Conservation (phyloP, 1,140 invertebrate species). For the Drosophila asahinai region DNA sequence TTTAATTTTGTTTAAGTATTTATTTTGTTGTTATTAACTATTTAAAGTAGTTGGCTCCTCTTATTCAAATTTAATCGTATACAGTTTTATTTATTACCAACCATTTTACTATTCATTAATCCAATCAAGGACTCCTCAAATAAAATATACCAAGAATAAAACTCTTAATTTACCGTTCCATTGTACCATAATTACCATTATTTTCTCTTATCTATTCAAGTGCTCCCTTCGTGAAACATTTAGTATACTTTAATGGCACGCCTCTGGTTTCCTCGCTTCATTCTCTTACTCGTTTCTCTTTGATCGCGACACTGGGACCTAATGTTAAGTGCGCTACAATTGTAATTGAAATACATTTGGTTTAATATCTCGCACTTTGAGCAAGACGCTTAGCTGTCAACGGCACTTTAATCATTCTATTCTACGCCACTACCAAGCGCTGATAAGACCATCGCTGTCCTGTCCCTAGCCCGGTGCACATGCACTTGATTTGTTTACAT, state of each 20-base stretch:
- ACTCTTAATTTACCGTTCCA: too few relatives aligned
- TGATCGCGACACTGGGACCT: slow-evolving; percentile 17
- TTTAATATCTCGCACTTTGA: slow-evolving; percentile 44
- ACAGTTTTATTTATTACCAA: too few relatives aligned
- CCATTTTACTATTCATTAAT: too few relatives aligned
- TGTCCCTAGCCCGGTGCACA: slow-evolving; percentile 44
- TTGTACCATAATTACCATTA: too few relatives aligned
- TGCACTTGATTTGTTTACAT: slow-evolving; percentile 54
- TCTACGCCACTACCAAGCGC: slow-evolving; percentile 19
- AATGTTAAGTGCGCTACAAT: slow-evolving; percentile 45
- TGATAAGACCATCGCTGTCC: slow-evolving; percentile 35
- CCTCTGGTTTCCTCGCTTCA: neutral
- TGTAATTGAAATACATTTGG: slow-evolving; percentile 48
- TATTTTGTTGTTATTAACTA: too few relatives aligned
- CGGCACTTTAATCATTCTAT: slow-evolving; percentile 49
- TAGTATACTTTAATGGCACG: slow-evolving; percentile 2
- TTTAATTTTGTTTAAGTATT: too few relatives aligned
- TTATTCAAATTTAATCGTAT: too few relatives aligned
- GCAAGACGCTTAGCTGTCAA: slow-evolving; percentile 50
- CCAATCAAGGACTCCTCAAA: too few relatives aligned
- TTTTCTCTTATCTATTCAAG: neutral
- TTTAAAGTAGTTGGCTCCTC: too few relatives aligned
- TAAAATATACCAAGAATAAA: too few relatives aligned
- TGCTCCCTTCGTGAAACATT: neutral
- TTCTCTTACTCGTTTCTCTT: slow-evolving; percentile 29